These are phyloP conservation scores for Palythoa grandiflora DNA, from an alignment of 92 coral and sea anemone genomes.

Conservation along the genomic window DNA sequence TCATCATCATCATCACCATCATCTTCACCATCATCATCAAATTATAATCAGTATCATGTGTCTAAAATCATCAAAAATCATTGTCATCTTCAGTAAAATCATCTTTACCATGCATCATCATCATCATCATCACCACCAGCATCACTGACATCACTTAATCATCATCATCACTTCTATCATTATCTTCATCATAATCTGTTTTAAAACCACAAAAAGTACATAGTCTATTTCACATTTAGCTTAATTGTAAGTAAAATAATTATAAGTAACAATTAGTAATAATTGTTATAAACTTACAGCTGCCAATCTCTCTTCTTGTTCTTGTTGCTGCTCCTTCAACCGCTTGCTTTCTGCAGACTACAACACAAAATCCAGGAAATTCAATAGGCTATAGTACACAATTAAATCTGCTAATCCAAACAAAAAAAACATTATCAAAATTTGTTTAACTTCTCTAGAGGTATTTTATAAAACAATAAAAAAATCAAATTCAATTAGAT, in stretches of 20 bases:
- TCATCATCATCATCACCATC: neutral
- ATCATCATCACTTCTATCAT: neutral
- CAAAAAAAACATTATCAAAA: too few species aligned
- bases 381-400: too few species aligned
- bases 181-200: neutral
- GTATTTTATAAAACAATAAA: too few species aligned
- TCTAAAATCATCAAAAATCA: neutral
- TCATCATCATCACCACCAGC: neutral
- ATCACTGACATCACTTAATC: neutral
- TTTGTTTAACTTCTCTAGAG: too few species aligned
- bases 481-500: too few species aligned
- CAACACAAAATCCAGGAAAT: neutral
- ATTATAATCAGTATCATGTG: neutral
- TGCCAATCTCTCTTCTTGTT: constrained; percentile 45
- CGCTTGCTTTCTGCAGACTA: constrained; percentile 18
- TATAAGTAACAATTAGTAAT: neutral
- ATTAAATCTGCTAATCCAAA: too few species aligned
- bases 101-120: neutral
- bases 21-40: neutral
- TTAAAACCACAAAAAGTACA: too few species aligned
- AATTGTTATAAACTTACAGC: neutral
- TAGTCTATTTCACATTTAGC: neutral
- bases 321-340: constrained; percentile 38
- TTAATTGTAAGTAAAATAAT: too few species aligned
- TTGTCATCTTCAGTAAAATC: neutral